These are phyloP conservation scores for Theristicus caerulescens DNA, from an alignment of 2,113 vertebrate genomes.

Conservation along the genomic window DNA sequence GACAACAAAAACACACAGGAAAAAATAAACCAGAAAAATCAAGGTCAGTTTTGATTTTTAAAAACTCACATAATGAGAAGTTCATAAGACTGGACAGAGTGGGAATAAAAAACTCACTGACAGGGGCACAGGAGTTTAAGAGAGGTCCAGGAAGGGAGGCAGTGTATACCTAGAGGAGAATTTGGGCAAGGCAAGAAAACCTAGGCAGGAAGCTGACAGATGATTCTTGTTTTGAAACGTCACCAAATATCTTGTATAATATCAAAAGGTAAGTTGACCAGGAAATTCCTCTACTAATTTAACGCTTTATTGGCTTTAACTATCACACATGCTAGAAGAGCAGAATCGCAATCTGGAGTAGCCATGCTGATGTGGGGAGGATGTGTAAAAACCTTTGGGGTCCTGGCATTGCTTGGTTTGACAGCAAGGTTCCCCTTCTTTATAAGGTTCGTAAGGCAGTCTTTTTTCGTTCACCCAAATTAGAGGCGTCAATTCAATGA, in stretches of 20 bases:
- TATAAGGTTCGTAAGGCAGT: not conserved
- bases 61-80: not conserved
- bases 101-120: not conserved
- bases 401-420: not conserved
- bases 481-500: not conserved
- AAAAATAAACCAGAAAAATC: not conserved
- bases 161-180: not conserved
- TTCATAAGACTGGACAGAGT: not conserved
- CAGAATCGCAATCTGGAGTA: not conserved
- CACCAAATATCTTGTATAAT: not conserved
- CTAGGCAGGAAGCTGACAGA: not conserved
- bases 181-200: not conserved
- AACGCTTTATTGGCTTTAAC: not conserved
- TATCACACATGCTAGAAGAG: not conserved
- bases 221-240: not conserved
- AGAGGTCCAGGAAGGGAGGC: not conserved
- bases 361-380: not conserved
- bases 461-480: not conserved
- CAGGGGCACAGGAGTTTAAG: not conserved
- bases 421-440: not conserved
- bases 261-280: not conserved
- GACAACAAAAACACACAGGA: not conserved
- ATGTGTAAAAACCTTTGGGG: not conserved
- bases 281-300: not conserved
- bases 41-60: not conserved